Conservation (phyloP, 2,888 invertebrate genomes). For the Cheilosia grossa region DNA sequence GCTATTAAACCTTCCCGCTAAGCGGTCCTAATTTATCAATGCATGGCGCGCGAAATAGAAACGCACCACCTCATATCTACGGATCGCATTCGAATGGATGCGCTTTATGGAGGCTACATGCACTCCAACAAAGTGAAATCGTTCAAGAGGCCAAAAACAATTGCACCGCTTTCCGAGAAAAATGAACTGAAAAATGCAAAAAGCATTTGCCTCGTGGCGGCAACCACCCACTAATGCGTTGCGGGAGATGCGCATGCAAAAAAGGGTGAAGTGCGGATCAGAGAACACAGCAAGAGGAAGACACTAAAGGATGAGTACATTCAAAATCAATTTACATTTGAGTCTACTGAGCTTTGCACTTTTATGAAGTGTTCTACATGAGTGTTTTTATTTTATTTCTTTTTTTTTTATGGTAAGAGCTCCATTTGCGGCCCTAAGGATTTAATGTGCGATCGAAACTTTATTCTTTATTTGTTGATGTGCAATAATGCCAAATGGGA, state of each 20-base stretch:
- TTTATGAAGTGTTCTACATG: slow-evolving; percentile 61
- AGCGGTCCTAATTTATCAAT: neutral
- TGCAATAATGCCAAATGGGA: neutral
- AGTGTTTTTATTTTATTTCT: slow-evolving; percentile 26
- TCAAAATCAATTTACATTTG: slow-evolving; percentile 72
- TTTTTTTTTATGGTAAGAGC: slow-evolving; percentile 32
- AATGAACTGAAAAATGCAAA: slow-evolving; percentile 30
- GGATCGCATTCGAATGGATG: slow-evolving; percentile 41
- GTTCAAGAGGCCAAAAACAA: slow-evolving; percentile 64
- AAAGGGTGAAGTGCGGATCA: neutral
- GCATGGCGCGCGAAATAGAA: neutral
- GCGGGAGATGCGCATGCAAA: neutral
- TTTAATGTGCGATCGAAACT: slow-evolving; percentile 45
- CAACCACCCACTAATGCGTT: neutral
- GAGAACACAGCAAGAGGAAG: slow-evolving; percentile 1
- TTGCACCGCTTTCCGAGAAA: slow-evolving; percentile 24
- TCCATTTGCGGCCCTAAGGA: slow-evolving; percentile 56
- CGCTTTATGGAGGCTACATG: slow-evolving; percentile 31
- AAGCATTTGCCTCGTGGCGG: neutral
- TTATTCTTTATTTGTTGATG: slow-evolving; percentile 10
- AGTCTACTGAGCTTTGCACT: slow-evolving; percentile 68
- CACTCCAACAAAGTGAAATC: slow-evolving; percentile 61
- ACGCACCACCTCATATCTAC: slow-evolving; percentile 3
- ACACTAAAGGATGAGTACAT: slow-evolving; percentile 48
- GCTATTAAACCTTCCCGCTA: no score